Percentiles rank a stretch among this genome's conserved stretches.
These are phyloP conservation scores for Epicauta chinensis DNA, from an alignment of 1,140 invertebrate genomes.

Conservation along the genomic window DNA sequence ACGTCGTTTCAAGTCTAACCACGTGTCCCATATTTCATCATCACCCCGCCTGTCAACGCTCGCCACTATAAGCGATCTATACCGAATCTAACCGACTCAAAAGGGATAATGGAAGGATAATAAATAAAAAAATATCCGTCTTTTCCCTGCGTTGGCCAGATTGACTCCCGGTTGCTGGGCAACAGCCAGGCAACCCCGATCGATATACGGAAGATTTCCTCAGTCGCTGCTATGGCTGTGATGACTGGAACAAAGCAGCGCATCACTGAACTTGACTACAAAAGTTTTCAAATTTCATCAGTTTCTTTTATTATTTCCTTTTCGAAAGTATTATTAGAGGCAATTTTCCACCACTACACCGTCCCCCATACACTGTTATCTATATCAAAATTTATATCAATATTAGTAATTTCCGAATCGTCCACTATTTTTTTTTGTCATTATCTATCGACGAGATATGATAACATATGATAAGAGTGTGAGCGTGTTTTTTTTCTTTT, in stretches of 20 bases:
- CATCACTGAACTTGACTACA: slow-evolving; percentile 23
- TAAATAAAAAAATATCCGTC: slow-evolving; percentile 43
- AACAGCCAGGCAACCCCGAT: slow-evolving; percentile 36
- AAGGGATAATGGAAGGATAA: slow-evolving; percentile 42
- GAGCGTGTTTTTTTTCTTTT: too few species aligned
- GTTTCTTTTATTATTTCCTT: not conserved
- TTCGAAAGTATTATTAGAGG: too few species aligned
- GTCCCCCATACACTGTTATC: too few species aligned
- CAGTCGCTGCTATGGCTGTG: slow-evolving; percentile 28
- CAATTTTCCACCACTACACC: too few species aligned
- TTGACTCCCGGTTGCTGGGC: slow-evolving; percentile 41
- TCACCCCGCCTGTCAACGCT: slow-evolving; percentile 43
- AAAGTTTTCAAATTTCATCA: slow-evolving; percentile 9
- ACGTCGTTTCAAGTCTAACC: slow-evolving; percentile 60
- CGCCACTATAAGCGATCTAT: slow-evolving; percentile 18
- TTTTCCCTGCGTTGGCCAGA: slow-evolving; percentile 41
- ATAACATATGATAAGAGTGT: too few species aligned
- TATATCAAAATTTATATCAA: too few species aligned
- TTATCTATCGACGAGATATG: too few species aligned
- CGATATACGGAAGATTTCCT: slow-evolving; percentile 41
- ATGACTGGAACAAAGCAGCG: slow-evolving; percentile 35
- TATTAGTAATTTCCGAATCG: too few species aligned
- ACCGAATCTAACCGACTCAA: slow-evolving; percentile 28
- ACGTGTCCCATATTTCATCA: slow-evolving; percentile 62
- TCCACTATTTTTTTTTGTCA: too few species aligned